These are phyloP conservation scores for Diabrotica undecimpunctata DNA, from an alignment of 1,140 invertebrate genomes.

Conservation along the genomic window DNA sequence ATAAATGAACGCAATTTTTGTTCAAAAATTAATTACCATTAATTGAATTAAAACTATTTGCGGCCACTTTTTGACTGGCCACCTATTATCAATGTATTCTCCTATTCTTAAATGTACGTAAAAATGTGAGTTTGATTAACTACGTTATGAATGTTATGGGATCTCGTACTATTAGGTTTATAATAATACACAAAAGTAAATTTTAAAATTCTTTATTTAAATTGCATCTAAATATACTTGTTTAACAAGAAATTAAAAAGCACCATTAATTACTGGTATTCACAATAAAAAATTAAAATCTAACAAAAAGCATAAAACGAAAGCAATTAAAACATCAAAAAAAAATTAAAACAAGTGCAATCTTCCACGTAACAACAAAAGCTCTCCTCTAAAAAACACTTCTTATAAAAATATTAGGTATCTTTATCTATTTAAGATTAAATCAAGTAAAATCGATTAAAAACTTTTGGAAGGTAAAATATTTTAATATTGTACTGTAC, in stretches of 20 bases:
- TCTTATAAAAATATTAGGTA: slow-evolving; percentile 22
- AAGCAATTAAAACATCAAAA: slow-evolving; percentile 10
- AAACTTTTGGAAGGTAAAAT: background rate
- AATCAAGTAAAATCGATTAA: background rate
- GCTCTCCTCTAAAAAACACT: slow-evolving; percentile 12
- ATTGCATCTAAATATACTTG: slow-evolving; percentile 21
- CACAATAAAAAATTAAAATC: slow-evolving; percentile 16
- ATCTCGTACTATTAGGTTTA: no score
- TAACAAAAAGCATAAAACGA: slow-evolving; percentile 17
- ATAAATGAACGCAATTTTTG: no score
- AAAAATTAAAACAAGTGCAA: background rate
- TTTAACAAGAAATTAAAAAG: slow-evolving; percentile 23
- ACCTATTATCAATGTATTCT: no score
- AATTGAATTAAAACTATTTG: no score
- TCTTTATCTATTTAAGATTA: background rate
- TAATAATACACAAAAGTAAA: background rate
- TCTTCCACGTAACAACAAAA: slow-evolving; percentile 15
- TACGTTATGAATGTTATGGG: no score
- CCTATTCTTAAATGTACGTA: no score
- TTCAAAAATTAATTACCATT: no score
- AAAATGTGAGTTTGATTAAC: no score
- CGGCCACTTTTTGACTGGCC: no score
- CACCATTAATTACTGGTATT: slow-evolving; percentile 18
- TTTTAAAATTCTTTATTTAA: slow-evolving; percentile 19
- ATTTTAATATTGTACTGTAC: no score